Conservation (phyloP, 1,140 invertebrate species). For the Pseudoatta argentina region DNA sequence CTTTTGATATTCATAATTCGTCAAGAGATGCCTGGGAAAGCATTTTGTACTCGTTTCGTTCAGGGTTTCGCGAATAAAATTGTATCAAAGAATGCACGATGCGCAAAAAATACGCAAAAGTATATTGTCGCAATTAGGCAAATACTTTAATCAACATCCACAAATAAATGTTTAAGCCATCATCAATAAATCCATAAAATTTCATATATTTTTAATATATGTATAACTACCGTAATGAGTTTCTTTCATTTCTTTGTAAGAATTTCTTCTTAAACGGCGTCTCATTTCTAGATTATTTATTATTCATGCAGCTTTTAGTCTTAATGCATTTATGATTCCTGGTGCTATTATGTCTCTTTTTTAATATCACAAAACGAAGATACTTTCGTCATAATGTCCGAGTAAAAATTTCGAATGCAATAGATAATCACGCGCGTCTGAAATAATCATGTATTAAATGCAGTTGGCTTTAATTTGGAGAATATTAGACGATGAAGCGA, state of each 20-base stretch:
- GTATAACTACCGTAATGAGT: neutral
- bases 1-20: constrained; percentile 42
- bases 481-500: constrained; percentile 19
- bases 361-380: neutral
- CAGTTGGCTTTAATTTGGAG: neutral
- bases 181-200: neutral
- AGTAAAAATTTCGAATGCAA: constrained; percentile 10
- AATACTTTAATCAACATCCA: neutral
- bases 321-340: constrained; percentile 34
- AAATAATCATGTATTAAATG: constrained; percentile 16
- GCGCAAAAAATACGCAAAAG: neutral
- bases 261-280: constrained; percentile 3
- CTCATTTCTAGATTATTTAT: constrained; percentile 7
- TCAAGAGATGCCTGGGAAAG: neutral
- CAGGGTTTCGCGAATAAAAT: neutral
- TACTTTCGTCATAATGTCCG: neutral
- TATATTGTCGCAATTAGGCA: neutral
- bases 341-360: neutral
- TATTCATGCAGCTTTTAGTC: constrained; percentile 37
- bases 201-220: neutral
- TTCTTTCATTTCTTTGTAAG: neutral
- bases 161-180: neutral
- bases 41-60: neutral
- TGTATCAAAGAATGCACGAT: neutral
- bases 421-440: neutral